Evolutionary conservation across 2,888 invertebrate species (phyloP).

Genomic region (Drepanosiphum platanoidis): DNA sequence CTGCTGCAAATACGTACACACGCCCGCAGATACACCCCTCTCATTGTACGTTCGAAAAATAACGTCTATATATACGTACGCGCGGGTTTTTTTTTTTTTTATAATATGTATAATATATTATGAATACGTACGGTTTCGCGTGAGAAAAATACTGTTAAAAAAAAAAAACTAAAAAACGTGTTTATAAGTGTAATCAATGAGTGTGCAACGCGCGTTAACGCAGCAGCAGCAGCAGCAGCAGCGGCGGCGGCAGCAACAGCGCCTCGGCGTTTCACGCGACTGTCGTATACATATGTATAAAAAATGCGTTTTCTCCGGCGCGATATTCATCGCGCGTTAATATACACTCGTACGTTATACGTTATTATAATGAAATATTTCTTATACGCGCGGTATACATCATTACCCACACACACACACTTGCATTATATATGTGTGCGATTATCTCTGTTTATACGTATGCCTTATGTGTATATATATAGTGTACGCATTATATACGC

Average conservation of each 20-base stretch:
- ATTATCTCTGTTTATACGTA: not conserved
- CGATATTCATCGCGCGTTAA: not conserved
- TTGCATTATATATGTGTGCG: not conserved
- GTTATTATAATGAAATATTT: not conserved
- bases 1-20: too few species aligned
- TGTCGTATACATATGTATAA: not conserved
- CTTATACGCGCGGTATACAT: not conserved
- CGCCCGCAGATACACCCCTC: too few species aligned
- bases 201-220: not conserved
- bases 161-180: slow-evolving; percentile 12
- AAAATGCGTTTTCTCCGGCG: not conserved
- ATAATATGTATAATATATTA: not conserved
- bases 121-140: not conserved
- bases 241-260: too few species aligned
- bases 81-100: slow-evolving; percentile 2
- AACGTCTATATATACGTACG: not conserved
- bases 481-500: too few species aligned
- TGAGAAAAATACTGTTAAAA: not conserved
- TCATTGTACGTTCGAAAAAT: not conserved
- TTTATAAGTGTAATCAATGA: not conserved
- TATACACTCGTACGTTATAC: not conserved
- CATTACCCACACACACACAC: not conserved
- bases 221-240: too few species aligned
- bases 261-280: not conserved
- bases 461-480: not conserved